These are phyloP conservation scores for Schlechtendalia chinensis DNA, from an alignment of 1,140 invertebrate species.

Conservation along the genomic window DNA sequence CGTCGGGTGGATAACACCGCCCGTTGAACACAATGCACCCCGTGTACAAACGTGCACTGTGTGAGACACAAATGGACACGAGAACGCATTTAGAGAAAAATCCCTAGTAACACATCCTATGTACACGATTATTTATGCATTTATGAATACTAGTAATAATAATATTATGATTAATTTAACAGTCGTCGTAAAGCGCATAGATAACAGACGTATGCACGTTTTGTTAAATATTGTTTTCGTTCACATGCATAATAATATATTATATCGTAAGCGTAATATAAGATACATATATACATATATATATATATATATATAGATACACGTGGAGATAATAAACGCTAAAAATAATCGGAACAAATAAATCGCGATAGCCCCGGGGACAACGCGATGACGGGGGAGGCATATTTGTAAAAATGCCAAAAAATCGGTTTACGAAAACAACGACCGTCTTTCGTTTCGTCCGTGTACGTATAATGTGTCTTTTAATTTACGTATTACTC, in stretches of 20 bases:
- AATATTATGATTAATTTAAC: not conserved
- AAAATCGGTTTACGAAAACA: conserved; percentile 36
- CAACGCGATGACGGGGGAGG: not conserved
- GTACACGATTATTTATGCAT: not conserved
- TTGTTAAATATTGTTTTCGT: not conserved
- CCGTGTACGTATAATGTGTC: not conserved
- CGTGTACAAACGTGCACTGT: not conserved
- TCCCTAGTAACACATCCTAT: not conserved
- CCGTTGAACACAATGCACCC: not conserved
- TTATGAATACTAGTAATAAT: not conserved
- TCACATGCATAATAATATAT: not conserved
- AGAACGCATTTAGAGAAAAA: conserved; percentile 10
- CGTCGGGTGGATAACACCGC: conserved; percentile 3
- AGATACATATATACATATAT: not conserved
- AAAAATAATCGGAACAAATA: conserved; percentile 38
- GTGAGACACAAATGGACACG: no score
- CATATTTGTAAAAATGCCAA: conserved; percentile 43
- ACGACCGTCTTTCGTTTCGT: not conserved
- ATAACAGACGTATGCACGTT: not conserved
- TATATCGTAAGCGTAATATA: not conserved
- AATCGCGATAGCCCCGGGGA: conserved; percentile 14
- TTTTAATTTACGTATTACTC: not conserved
- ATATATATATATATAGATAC: not conserved
- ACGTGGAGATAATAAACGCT: conserved; percentile 14
- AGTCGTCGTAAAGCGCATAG: not conserved